Evolutionary conservation across 2,113 vertebrate species (phyloP), one percentile per base, ranked within the genome.

Genomic region (Brachyhypopomus gauderio): DNA sequence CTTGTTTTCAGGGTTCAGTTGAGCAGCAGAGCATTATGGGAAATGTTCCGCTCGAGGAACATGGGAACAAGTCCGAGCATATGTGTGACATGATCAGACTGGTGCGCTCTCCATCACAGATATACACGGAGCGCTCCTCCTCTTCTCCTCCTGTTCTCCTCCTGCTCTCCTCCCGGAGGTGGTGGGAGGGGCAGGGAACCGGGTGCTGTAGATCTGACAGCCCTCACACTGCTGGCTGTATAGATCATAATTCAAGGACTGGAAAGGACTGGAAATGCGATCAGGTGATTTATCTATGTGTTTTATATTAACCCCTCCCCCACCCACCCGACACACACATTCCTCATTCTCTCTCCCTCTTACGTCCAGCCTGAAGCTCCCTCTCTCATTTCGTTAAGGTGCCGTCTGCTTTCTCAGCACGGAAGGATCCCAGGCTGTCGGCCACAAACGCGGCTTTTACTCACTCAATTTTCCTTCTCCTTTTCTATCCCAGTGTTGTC

Each of bases 361-460:
- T 59, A 72, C 38, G 45, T 36, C 6, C 11, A 30, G 11, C 25
- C 38, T 52, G 23, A 5, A 71, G 11, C 66, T 70, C 66, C 59
- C 75, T 78, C 66, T 78, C 77, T 82, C 77, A 64, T 81, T 86
- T 85, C 66, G 85, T 83, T 81, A 80, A 77, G 81, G 78, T 72
- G 67, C 58, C 55, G 72, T 62, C 59, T 34, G 62, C 60, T 76
- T 60, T 62, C 62, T 83, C 79, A 56, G 56, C 79, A 62, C 72
- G 25, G 76, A 84, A 85, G 85, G 76, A 81, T 75, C 75, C 58
- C 59, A 77, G 83, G 70, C 80, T 67, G 69, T 38, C 67, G 70
- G 75, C 79, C 76, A 77, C 83, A 85, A 86, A 70, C 70, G 45
- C 63, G 67, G 52, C 69, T 76, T 75, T 71, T 83, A 74, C 79